A percentile compares a stretch with the other conserved stretches of the same genome.
Conservation (phyloP, 2,888 invertebrate species). For the Eudasyphora cyanicolor region DNA sequence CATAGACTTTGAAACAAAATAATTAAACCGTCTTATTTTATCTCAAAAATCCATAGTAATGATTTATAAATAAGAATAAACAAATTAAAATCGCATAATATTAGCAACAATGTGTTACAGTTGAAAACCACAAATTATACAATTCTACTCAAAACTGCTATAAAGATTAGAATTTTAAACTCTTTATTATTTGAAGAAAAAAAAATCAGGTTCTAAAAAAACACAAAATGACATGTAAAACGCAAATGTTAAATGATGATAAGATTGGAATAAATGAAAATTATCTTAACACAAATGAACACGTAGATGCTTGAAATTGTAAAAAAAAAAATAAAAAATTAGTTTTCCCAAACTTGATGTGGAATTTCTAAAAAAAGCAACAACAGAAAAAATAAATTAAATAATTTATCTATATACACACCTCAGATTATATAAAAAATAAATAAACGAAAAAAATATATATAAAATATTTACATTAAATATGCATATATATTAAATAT, state of each 20-base stretch:
- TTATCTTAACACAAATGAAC: background rate
- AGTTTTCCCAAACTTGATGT: conserved; percentile 42
- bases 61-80: background rate
- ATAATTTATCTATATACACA: conserved; percentile 12
- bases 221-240: background rate
- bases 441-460: conserved; percentile 30
- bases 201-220: background rate
- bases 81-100: conserved; percentile 3
- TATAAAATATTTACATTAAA: conserved; percentile 45
- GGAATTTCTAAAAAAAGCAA: conserved; percentile 51
- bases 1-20: background rate
- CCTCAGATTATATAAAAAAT: conserved; percentile 26
- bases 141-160: background rate
- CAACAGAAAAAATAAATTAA: conserved; percentile 20
- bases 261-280: background rate
- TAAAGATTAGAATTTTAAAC: background rate
- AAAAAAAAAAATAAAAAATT: background rate
- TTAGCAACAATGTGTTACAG: background rate
- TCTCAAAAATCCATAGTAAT: background rate
- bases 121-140: background rate
- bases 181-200: background rate
- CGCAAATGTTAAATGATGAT: background rate
- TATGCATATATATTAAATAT: conserved; percentile 49
- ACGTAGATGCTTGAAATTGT: conserved; percentile 2
- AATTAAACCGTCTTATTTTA: background rate